Evolutionary conservation across 2,797 vertebrate genomes (phyloP), one percentile per base, ranked within the genome.

Genomic region (Artibeus lituratus): DNA sequence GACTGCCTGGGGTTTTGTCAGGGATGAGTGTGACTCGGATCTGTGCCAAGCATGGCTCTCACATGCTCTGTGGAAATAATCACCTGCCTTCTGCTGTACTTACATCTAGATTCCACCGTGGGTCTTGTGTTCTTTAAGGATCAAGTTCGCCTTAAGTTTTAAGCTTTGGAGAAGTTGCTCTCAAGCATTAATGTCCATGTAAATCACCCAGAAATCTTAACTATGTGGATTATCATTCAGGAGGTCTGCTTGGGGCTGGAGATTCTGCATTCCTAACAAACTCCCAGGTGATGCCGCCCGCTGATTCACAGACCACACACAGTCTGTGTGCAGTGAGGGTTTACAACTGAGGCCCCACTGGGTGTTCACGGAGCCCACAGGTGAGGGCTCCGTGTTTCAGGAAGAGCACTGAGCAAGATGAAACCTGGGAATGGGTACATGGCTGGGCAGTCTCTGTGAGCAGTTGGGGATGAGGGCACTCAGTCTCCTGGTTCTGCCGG

Each of bases 121-220:
- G 42, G 57, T 37, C 19, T 14, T 22, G 5, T 15, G 18, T 16
- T 76, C 37, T 83, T 69, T 49, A 29, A 70, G 47, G 72, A 47
- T 67, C 49, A 55, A 67, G 74, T 26, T 80, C 80, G 11, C 62
- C 44, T 87, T 76, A 77, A 81, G 26, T 67, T 24, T 73, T 83
- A 8, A 67, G 51, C 32, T 91, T 93, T 90, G 15, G 19, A 91
- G 18, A 10, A 78, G 26, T 49, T 22, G 7, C 55, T 73, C 73
- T 74, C n/a, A 57, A 69, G 80, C 24, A 87, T 62, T 32, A 55
- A 73, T 65, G 7, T 83, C 12, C 26, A 42, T 74, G 16, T 57
- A 89, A 94, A 55, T 82, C 70, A 92, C 37, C 37, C 26, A 80
- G 8, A 76, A 92, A 77, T 84, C 51, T 67, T 67, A 24, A 16